Base-by-base conservation (phyloP, 2,797 vertebrate species). In the Propithecus deckenii region DNA sequence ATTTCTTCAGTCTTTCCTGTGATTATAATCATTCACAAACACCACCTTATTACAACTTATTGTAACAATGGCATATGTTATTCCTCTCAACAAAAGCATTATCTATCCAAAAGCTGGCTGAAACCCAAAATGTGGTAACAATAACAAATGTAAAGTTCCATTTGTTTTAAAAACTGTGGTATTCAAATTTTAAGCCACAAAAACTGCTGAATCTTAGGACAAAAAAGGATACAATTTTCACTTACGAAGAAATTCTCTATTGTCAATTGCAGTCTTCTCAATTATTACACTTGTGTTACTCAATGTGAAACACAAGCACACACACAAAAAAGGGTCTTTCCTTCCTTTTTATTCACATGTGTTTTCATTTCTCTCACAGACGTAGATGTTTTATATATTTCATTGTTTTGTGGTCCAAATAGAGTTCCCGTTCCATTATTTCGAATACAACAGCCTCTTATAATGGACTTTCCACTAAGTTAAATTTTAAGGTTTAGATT, bases 101-200 rank as follows among this genome's bases (percentile, higher is more conserved):
- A 57, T 22, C 69, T 43, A 79, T 55, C 32, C 76, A 79, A 91
- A 72, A 43, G 23, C 81, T 25, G 38, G 72, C 3, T 76, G 74
- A 90, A 67, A 89, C 18, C 25, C 74, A 78, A 95, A 78, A 35
- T 32, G n/a, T 2, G 91, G 38, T 65, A 92, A 94, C 35, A 85
- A 61, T 57, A 86, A 94, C 91, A 59, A 88, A 69, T 35, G 17
- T 65, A 79, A 79, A 86, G n/a, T 91, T 91, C 46, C 38, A 75
- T 50, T 81, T 85, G 75, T 32, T 55, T 65, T 48, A 78, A 81
- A 96, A 97, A 92, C 74, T 14, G 46, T 65, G 74, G 32, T n/a
- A 50, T 91, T 94, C 71, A 79, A 79, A 96, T 55, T 84, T 88
- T 71, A 97, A 93, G 12, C 14, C 30, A 61, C 48, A 80, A 79